These are phyloP conservation scores for Onychostruthus taczanowskii DNA, from an alignment of 2,113 vertebrate species.

Conservation along the genomic window DNA sequence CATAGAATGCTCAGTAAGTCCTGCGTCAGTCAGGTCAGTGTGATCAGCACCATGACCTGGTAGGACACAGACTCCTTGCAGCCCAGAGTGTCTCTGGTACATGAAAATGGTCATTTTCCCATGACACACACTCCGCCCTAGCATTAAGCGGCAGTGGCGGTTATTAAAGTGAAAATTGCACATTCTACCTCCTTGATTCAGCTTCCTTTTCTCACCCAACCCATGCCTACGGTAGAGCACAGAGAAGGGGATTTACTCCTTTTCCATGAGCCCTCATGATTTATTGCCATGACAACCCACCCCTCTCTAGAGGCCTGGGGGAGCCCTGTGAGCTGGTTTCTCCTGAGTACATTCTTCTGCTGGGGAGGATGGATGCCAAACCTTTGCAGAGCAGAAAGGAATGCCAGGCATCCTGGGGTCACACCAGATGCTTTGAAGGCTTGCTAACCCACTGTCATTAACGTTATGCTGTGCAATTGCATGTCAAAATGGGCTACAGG, in stretches of 20 bases:
- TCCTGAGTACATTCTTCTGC: slow-evolving; percentile 57
- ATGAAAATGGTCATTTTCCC: background rate
- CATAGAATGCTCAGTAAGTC: fast-evolving
- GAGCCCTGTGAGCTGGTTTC: slow-evolving; percentile 13
- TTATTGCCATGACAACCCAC: slow-evolving; percentile 59
- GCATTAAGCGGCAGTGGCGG: background rate
- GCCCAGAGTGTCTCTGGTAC: background rate
- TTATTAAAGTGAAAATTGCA: background rate
- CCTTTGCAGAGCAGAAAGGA: slow-evolving; percentile 82
- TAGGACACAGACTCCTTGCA: background rate
- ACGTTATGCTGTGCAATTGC: slow-evolving; percentile 72
- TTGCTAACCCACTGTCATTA: slow-evolving; percentile 74
- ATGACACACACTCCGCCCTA: background rate
- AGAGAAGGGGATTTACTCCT: slow-evolving; percentile 1
- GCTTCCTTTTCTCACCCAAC: background rate
- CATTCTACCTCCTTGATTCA: background rate
- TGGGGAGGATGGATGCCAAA: slow-evolving; percentile 58
- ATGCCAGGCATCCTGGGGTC: slow-evolving; percentile 79
- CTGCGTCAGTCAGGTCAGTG: background rate
- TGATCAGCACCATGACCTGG: background rate
- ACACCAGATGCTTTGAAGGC: slow-evolving; percentile 75
- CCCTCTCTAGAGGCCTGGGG: slow-evolving; percentile 4
- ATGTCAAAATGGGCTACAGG: slow-evolving; percentile 53
- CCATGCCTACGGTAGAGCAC: background rate
- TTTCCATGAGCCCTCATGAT: slow-evolving; percentile 23